These are phyloP conservation scores for Papilio gigon DNA, from an alignment of 2,888 invertebrate genomes.

Conservation along the genomic window DNA sequence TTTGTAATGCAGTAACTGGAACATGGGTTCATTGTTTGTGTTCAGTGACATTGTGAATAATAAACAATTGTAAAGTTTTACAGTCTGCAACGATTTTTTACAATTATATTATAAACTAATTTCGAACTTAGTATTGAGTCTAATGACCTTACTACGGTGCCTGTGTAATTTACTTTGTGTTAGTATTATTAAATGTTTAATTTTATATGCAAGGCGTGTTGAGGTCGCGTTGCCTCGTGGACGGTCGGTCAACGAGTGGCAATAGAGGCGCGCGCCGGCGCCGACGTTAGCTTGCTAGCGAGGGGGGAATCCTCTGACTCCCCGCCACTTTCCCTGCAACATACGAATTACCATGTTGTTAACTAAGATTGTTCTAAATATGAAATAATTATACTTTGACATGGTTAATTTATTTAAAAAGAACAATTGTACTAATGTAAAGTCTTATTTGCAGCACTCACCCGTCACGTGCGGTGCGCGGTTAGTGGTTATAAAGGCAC, in stretches of 20 bases:
- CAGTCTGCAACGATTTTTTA: too few species aligned
- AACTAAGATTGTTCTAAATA: not conserved
- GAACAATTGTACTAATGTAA: too few species aligned
- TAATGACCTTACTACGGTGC: too few species aligned
- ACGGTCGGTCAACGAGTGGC: constrained; percentile 55
- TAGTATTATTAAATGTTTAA: too few species aligned
- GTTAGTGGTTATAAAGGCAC: constrained; percentile 72
- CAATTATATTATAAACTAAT: too few species aligned
- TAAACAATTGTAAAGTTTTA: too few species aligned
- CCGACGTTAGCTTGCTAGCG: constrained; percentile 69
- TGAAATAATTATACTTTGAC: not conserved
- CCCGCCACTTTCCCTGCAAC: constrained; percentile 62
- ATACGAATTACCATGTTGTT: not conserved
- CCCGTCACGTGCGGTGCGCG: constrained; percentile 62
- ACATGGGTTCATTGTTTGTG: too few species aligned
- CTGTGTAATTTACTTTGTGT: too few species aligned
- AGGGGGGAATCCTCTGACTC: constrained; percentile 67
- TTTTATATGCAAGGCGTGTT: constrained; percentile 15
- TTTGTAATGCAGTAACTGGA: too few species aligned
- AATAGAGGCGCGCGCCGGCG: constrained; percentile 62
- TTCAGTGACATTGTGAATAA: too few species aligned
- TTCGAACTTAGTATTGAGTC: too few species aligned
- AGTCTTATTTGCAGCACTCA: constrained; percentile 67
- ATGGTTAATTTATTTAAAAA: not conserved
- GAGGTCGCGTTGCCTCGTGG: constrained; percentile 6